Base-by-base conservation (phyloP, 2,797 vertebrate genomes). In the Gobio occitaniae region DNA sequence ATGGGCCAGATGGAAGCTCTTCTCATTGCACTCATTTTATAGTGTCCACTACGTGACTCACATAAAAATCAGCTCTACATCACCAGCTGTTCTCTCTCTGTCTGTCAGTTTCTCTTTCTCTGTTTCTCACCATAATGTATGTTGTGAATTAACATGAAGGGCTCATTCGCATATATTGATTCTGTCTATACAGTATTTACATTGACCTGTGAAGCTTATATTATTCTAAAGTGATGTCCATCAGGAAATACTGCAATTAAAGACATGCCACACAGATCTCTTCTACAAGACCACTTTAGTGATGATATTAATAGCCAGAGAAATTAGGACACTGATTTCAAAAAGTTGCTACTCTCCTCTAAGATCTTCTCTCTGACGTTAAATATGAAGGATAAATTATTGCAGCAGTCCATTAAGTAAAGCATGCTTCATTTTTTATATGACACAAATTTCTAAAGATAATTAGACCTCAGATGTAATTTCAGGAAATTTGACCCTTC, bases 1-100 rank as follows among this genome's bases (percentile, higher is more conserved):
- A 83, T 84, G 78, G 81, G 38, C 86, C 86, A 87, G 79, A 87
- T 89, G 86, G 90, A 86, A 29, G 63, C 86, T 84, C 54, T 63
- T 85, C 81, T 86, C 70, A 82, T 81, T 68, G 38, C 61, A 63
- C 25, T 47, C 21, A 4, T 75, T 44, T 48, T n/a, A 68, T 80
- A 21, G 25, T 36, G 29, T 29, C 50, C 78, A 50, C 21, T 32
- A 41, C 83, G 25, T 69, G 17, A 70, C 68, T 70, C 7, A 54
- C 85, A 84, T 84, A 52, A 78, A 25, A 83, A 77, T 68, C 59
- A 74, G 16, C 79, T 76, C 12, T 9, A 16, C 11, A 65, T 83
- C n/a, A 36, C 36, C 80, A 83, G 25, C 74, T 86, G 69, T 72
- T 75, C 76, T 48, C 12, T 80, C 19, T 70, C 61, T 61, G 10